Evolutionary conservation across 2,888 invertebrate species (phyloP).

Genomic region (Acrobasis consociella): DNA sequence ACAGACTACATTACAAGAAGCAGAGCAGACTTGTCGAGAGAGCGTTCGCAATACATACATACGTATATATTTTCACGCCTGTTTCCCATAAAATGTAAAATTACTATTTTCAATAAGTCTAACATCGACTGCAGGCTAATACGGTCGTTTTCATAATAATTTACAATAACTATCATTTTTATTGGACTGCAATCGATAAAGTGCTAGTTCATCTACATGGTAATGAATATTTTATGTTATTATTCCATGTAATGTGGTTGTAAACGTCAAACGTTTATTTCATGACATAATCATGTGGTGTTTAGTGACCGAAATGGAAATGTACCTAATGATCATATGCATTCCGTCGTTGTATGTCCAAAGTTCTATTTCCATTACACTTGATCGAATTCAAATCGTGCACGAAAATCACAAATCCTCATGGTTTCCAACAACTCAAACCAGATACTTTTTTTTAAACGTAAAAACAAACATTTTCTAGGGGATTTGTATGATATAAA

Average conservation of each 20-base stretch:
- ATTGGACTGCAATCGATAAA: slow-evolving; percentile 16
- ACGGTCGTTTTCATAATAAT: slow-evolving; percentile 15
- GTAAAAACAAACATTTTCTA: too few relatives aligned
- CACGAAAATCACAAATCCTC: too few relatives aligned
- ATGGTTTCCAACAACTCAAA: too few relatives aligned
- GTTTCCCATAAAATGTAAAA: too few relatives aligned
- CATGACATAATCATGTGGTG: slow-evolving; percentile 14
- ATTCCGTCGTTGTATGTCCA: too few relatives aligned
- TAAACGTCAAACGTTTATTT: slow-evolving; percentile 15
- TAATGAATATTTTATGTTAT: slow-evolving; percentile 20
- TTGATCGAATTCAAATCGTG: too few relatives aligned
- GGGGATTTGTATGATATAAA: too few relatives aligned
- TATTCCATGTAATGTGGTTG: slow-evolving; percentile 9
- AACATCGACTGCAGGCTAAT: slow-evolving; percentile 9
- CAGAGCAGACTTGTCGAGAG: neutral
- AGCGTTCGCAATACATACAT: slow-evolving; percentile 1
- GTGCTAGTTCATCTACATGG: slow-evolving; percentile 7
- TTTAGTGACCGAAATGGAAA: slow-evolving; percentile 7
- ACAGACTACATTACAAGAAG: too few relatives aligned
- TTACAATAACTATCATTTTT: slow-evolving; percentile 15
- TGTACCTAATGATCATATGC: too few relatives aligned
- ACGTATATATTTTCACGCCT: too few relatives aligned
- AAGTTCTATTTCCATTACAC: too few relatives aligned
- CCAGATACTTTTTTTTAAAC: too few relatives aligned
- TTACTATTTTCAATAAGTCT: slow-evolving; percentile 9